Evolutionary conservation across 2,797 vertebrate genomes (phyloP).

Genomic region (Pseudochirops cupreus): DNA sequence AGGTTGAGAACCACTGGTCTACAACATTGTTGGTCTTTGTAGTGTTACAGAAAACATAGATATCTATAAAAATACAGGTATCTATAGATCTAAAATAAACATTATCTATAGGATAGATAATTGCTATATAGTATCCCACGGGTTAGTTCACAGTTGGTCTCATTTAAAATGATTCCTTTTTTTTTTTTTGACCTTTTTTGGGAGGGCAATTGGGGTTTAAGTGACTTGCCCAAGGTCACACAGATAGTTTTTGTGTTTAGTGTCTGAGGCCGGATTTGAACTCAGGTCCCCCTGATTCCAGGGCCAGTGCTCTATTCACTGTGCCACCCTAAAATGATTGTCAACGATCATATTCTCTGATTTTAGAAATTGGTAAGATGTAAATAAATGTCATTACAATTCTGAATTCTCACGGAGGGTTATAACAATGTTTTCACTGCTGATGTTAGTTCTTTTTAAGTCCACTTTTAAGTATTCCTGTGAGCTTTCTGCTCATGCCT

Average conservation of each 20-base stretch:
- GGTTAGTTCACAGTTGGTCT: neutral
- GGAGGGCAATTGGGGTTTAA: too few species aligned
- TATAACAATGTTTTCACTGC: neutral
- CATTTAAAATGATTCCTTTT: neutral
- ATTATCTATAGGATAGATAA: neutral
- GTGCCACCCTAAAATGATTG: neutral
- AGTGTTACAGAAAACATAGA: neutral
- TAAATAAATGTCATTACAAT: neutral
- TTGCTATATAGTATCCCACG: neutral
- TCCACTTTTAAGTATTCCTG: neutral
- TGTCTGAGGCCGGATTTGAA: too few species aligned
- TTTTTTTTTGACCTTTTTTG: too few species aligned
- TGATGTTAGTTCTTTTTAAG: neutral
- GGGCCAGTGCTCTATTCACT: too few species aligned
- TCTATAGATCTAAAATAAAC: neutral
- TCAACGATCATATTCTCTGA: neutral
- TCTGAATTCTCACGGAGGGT: neutral
- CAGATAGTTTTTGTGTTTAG: too few species aligned
- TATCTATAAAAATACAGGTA: neutral
- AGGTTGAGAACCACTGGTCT: neutral
- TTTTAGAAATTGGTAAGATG: neutral
- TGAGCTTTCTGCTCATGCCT: neutral
- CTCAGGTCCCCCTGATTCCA: too few species aligned
- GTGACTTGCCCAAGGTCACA: too few species aligned
- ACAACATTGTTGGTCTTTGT: neutral